Conservation (phyloP, 2,113 vertebrate species). For the Passer montanus region DNA sequence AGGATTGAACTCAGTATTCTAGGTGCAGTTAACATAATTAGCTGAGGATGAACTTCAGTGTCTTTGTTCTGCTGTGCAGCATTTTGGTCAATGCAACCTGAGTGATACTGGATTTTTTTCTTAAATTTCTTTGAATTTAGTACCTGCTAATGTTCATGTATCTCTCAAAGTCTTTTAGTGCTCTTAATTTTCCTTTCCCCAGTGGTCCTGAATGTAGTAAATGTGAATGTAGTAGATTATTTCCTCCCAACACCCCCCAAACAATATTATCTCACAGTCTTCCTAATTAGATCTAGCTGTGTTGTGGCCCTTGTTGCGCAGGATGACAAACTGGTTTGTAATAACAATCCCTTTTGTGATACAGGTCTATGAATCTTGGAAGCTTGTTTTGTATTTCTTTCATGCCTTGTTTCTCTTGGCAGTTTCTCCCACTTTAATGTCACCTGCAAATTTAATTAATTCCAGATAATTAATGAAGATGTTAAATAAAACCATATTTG, state of each 20-base stretch:
- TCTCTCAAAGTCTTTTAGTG: neutral
- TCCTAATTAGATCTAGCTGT: neutral
- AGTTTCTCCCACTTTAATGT: conserved; percentile 13
- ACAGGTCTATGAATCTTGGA: neutral
- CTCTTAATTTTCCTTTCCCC: neutral
- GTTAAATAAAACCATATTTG: conserved; percentile 48
- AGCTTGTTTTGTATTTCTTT: conserved; percentile 25
- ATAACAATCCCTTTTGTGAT: neutral
- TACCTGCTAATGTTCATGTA: neutral
- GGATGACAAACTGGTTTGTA: neutral
- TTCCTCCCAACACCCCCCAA: neutral
- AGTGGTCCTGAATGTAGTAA: neutral
- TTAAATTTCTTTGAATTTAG: neutral
- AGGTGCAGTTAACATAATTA: neutral
- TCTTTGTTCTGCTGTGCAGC: neutral
- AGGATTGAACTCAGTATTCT: neutral
- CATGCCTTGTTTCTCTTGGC: conserved; percentile 28
- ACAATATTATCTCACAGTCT: neutral
- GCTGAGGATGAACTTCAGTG: neutral
- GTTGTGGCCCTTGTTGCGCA: neutral
- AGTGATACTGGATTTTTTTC: neutral
- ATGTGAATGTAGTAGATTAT: neutral
- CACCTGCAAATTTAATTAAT: conserved; percentile 56
- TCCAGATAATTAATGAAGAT: conserved; percentile 49
- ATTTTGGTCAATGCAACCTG: neutral